Base-by-base conservation (phyloP, 1,140 invertebrate genomes). In the Araneus ventricosus region DNA sequence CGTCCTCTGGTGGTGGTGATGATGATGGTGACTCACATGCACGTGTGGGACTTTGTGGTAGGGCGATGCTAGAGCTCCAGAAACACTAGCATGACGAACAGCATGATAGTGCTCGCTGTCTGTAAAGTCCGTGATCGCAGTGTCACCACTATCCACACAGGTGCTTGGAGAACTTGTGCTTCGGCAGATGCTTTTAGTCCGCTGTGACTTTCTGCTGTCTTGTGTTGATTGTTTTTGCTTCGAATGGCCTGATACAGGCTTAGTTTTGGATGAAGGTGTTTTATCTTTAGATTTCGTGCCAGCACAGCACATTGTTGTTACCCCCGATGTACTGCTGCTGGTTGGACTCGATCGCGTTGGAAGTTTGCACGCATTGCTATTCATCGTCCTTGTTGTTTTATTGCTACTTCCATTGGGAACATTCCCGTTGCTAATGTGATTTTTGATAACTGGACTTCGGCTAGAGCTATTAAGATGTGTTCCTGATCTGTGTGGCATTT, bases 161-260 rank as follows among this genome's bases (percentile, higher is more conserved):
- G 91, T 93, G 41, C 91, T 93, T 22, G 91, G 91, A 24, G 91
- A 93, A 41, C 91, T 93, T 20, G 91, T 93, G 34, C 91, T 93
- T 41, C 91, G 22, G 37, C 91, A 93, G 8, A 93, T 82, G 34
- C 90, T 92, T 85, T 92, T 92, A 57, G 30, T 92, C 3, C 79
- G 30, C 34, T 92, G 90, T 30, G 90, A 92, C n/a, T 86, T 92
- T 82, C 88, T 90, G n/a, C 70, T 82, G 17, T 90, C 88, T 41
- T 80, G 79, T 17, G 59, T 10, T 27, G 84, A 59, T 41, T 88
- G 85, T 17, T 93, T 87, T 41, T 93, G 91, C 41, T 93, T 93
- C 27, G 41, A 61, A 20, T 92, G 90, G 22, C 45, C 45, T 1
- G 67, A n/a, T 30, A 34, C 27, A 10, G 67, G 41, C 57, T 92